Percentiles rank a stretch among this genome's conserved stretches.
phyloP scores from a whole-genome alignment of 30 jellyfish, hydroid and myxozoan species.

The Turritopsis rubra region DNA sequence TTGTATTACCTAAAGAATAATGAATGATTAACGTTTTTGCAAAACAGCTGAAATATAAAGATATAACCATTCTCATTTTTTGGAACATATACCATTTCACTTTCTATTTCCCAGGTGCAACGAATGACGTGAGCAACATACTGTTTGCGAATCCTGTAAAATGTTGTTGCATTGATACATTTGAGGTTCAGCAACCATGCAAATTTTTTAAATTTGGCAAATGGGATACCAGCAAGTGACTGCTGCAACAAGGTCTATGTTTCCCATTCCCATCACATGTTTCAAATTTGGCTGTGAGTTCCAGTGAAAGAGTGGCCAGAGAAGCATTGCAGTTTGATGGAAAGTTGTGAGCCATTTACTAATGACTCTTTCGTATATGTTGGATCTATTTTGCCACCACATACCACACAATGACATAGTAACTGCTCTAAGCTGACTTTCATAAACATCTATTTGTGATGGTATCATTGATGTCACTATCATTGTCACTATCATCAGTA shows the following conservation, averaged over 20 bases:
- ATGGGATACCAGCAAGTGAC: background rate
- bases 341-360: background rate
- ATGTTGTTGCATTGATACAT: background rate
- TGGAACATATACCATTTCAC: background rate
- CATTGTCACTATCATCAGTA: too few relatives aligned
- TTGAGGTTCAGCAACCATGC: background rate
- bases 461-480: too few relatives aligned
- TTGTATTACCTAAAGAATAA: too few relatives aligned
- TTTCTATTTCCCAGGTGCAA: background rate
- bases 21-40: too few relatives aligned
- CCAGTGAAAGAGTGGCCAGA: background rate
- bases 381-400: background rate
- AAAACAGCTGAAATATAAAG: too few relatives aligned
- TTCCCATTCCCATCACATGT: background rate
- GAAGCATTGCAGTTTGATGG: background rate
- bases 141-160: background rate
- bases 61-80: background rate
- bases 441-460: too few relatives aligned
- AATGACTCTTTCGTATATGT: background rate
- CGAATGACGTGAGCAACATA: constrained; percentile 1
- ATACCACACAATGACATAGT: background rate
- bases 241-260: background rate
- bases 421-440: background rate
- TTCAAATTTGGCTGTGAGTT: background rate
- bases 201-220: background rate